phyloP scores from a whole-genome alignment of 2,888 invertebrate species.

The Eumacrocentrus americanus region DNA sequence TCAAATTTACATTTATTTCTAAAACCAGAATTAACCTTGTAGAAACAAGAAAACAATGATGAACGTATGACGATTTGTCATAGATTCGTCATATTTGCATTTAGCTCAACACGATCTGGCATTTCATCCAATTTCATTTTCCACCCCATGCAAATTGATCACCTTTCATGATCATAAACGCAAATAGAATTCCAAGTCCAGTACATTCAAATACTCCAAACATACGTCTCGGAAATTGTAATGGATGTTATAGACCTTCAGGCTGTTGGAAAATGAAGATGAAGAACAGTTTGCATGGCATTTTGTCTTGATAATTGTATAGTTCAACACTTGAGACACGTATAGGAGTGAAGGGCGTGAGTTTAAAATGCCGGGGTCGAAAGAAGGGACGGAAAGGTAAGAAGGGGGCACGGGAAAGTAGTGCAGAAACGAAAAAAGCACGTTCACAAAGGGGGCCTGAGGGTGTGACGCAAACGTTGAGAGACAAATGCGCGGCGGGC shows the following conservation, averaged over 20 bases:
- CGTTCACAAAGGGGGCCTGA: slow-evolving; percentile 32
- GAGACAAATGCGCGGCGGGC: slow-evolving; percentile 49
- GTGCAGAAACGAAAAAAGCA: slow-evolving; percentile 29
- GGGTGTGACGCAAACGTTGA: slow-evolving; percentile 49
- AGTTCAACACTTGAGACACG: slow-evolving; percentile 10
- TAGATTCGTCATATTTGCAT: no score
- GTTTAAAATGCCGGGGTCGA: slow-evolving; percentile 33
- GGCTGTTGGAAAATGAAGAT: neutral
- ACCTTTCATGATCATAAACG: no score
- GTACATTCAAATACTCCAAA: no score
- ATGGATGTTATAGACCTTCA: no score
- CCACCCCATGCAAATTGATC: no score
- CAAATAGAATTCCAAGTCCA: no score
- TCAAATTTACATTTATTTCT: no score
- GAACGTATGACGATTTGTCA: no score
- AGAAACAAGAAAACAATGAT: no score
- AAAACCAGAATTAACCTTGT: no score
- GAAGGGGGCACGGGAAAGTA: slow-evolving; percentile 6
- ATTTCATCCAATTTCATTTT: no score
- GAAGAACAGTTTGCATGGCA: slow-evolving; percentile 1
- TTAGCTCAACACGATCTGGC: no score
- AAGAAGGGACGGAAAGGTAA: slow-evolving; percentile 11
- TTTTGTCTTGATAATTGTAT: neutral
- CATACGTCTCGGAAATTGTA: neutral
- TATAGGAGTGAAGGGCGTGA: slow-evolving; percentile 32